Percentiles rank a stretch among this genome's conserved stretches.
Evolutionary conservation across 1,140 invertebrate genomes (phyloP).

Genomic region (Aphaenogaster rudis): DNA sequence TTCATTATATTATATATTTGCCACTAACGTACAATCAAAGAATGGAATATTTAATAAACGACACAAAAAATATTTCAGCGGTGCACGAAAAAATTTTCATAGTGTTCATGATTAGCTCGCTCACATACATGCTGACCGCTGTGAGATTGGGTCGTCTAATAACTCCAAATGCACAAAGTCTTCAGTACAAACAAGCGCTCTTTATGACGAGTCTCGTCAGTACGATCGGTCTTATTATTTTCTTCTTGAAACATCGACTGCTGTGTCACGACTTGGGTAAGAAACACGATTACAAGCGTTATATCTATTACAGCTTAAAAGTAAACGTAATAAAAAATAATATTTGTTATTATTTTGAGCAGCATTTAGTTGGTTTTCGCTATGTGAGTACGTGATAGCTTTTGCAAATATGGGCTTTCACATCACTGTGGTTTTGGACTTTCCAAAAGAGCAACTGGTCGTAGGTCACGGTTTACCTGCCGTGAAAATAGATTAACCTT

Average conservation of each 20-base stretch:
- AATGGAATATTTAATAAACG: conserved; percentile 51
- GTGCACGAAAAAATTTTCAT: conserved; percentile 97
- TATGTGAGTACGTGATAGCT: conserved; percentile 96
- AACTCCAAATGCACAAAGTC: conserved; percentile 87
- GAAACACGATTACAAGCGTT: conserved; percentile 74
- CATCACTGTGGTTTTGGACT: conserved; percentile 94
- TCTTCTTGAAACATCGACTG: conserved; percentile 95
- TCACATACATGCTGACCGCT: conserved; percentile 93
- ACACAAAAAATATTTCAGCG: conserved; percentile 88
- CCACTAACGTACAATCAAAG: background rate
- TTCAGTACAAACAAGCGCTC: conserved; percentile 91
- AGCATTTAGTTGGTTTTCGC: conserved; percentile 98
- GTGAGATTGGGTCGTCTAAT: conserved; percentile 87
- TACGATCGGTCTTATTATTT: conserved; percentile 93
- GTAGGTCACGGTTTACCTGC: conserved; percentile 88
- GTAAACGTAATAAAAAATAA: conserved; percentile 15
- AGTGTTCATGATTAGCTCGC: conserved; percentile 95
- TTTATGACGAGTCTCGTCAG: conserved; percentile 92
- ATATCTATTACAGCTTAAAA: conserved; percentile 22
- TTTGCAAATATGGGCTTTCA: conserved; percentile 97
- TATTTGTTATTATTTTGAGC: conserved; percentile 80
- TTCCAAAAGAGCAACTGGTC: conserved; percentile 93
- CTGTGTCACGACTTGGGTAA: conserved; percentile 95
- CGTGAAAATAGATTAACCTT: conserved; percentile 83
- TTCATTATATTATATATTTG: background rate